Conservation (phyloP, 2,113 vertebrate species). For the Misgurnus anguillicaudatus region DNA sequence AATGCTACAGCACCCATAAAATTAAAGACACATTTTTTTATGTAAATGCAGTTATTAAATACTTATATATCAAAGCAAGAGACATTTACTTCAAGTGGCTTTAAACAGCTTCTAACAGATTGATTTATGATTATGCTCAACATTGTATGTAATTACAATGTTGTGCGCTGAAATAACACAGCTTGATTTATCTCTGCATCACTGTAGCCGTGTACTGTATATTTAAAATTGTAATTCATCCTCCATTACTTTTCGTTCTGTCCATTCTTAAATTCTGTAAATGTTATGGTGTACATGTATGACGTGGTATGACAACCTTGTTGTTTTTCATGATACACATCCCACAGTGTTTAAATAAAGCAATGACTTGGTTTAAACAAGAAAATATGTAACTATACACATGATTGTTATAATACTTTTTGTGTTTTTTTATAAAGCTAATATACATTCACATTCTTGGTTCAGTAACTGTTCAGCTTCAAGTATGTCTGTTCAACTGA, state of each 20-base stretch:
- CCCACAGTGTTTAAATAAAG: background rate
- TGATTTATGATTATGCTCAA: too few species aligned
- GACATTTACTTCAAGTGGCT: too few species aligned
- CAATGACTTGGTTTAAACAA: background rate
- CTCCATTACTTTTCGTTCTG: background rate
- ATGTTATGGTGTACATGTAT: too few species aligned
- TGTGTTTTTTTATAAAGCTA: constrained; percentile 21
- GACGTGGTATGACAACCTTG: too few species aligned
- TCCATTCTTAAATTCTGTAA: background rate
- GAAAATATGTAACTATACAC: background rate
- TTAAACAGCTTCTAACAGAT: too few species aligned
- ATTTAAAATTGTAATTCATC: background rate
- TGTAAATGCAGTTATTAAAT: too few species aligned
- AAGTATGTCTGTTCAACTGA: constrained; percentile 65
- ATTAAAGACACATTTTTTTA: too few species aligned
- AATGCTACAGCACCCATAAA: too few species aligned
- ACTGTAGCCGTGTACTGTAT: background rate
- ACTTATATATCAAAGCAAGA: too few species aligned
- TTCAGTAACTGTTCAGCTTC: constrained; percentile 58
- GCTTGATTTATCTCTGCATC: background rate
- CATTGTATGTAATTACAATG: too few species aligned
- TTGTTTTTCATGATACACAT: background rate
- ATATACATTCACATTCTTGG: background rate
- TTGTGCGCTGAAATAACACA: too few species aligned
- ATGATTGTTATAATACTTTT: constrained; percentile 28